Base-by-base conservation (phyloP, 1,140 invertebrate species). In the Nomia melanderi region DNA sequence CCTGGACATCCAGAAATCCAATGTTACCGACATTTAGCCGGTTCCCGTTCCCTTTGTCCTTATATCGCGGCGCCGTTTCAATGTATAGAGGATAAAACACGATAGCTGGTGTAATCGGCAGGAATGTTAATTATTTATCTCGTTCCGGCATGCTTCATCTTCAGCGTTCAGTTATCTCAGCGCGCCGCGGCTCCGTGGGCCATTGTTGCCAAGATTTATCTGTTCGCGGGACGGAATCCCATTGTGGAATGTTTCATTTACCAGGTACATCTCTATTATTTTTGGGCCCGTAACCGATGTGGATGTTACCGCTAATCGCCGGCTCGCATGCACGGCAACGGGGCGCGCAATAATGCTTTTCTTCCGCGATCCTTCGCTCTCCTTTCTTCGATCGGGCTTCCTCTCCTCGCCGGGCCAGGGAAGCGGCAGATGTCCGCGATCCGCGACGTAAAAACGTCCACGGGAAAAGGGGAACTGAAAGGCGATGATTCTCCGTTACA, bases 251-350 rank as follows among this genome's bases (percentile, higher is more conserved):
- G 25, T 54, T 57, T 62, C 25, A 31, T 33, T 47, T 47, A 27
- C 47, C 27, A n/a, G 23, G 7, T 53, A 50, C 29, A 20, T 67
- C 47, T 56, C 54, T 41, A 53, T 57, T 77, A 57, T 44, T 77
- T 31, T 17, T 66, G 33, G 23, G 12, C 29, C 25, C 57, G 39
- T 62, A 63, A 44, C 14, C 44, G 69, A 77, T 69, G 36, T 36
- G 50, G 72, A 57, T 57, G 65, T 65, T 78, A 36, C 50, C 56
- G 73, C 76, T 85, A 87, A 88, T 88, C 79, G 77, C 77, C 83
- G 62, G 67, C 81, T 88, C 78, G 87, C 86, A 85, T 84, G 85
- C 74, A 72, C 79, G 47, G 11, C 71, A 63, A 84, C 77, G 47
- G 56, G 54, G 20, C 36, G 59, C 27, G 54, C 67, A 50, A 83